These are phyloP conservation scores for Neostethus bicornis DNA, from an alignment of 2,797 vertebrate species.

Conservation along the genomic window DNA sequence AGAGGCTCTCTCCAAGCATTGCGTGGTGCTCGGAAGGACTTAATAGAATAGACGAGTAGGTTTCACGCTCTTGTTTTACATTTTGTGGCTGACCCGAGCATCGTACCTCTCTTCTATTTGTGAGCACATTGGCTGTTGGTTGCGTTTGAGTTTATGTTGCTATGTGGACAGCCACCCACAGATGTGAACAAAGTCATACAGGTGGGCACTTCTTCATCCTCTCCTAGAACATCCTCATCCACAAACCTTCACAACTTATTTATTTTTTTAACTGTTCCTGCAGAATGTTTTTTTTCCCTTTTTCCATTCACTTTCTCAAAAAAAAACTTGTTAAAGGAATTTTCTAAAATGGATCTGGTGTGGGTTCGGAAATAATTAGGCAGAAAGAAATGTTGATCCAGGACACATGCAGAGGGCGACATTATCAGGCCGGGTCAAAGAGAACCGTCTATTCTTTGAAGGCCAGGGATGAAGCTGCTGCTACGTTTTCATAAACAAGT, in stretches of 20 bases:
- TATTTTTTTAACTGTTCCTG: slow-evolving; percentile 53
- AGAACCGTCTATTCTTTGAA: slow-evolving; percentile 47
- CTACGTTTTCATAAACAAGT: slow-evolving; percentile 56
- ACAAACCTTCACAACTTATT: slow-evolving; percentile 33
- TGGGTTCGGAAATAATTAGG: slow-evolving; percentile 65
- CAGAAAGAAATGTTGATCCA: slow-evolving; percentile 34
- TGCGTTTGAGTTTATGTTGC: slow-evolving; percentile 44
- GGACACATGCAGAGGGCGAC: slow-evolving; percentile 20
- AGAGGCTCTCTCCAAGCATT: slow-evolving; percentile 35
- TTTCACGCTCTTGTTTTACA: slow-evolving; percentile 48
- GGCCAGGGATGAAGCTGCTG: slow-evolving; percentile 17
- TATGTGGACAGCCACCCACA: slow-evolving; percentile 47
- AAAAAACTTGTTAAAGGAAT: slow-evolving; percentile 37
- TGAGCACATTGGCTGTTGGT: slow-evolving; percentile 25
- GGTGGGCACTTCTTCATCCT: slow-evolving; percentile 34
- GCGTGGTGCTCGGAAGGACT: slow-evolving; percentile 17
- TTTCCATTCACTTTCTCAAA: slow-evolving; percentile 27
- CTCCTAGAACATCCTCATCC: slow-evolving; percentile 35
- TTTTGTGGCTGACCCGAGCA: slow-evolving; percentile 33
- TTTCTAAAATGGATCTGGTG: slow-evolving; percentile 37
- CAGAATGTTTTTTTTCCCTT: slow-evolving; percentile 30
- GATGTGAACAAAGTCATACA: slow-evolving; percentile 24
- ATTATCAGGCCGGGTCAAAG: slow-evolving; percentile 31
- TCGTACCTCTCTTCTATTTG: slow-evolving; percentile 15
- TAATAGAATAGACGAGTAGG: slow-evolving; percentile 19